Base-by-base conservation (phyloP, 2,888 invertebrate species). In the Eupithecia pulchellata region DNA sequence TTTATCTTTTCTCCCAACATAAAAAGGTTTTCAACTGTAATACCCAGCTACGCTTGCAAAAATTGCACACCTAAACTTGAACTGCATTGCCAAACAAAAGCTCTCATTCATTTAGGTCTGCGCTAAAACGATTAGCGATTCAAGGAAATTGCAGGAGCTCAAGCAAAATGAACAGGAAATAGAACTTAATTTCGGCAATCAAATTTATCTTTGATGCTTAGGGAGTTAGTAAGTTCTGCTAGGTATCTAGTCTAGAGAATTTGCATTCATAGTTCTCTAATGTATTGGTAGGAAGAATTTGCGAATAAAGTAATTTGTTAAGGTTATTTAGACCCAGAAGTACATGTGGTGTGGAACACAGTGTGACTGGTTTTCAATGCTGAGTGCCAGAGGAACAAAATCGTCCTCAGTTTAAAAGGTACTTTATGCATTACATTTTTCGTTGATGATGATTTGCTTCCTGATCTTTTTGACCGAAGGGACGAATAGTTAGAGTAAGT, bases 131-230 rank as follows among this genome's bases (percentile, higher is more conserved):
- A 71, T 72, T 68, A 72, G 47, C 39, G 57, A 66, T 66, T 68
- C 62, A 57, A 72, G n/a, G 30, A 60, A 60, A 60, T 20, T 60
- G 27, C 58, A n/a, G 14, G 20, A 20, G n/a, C 32, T 60, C 42
- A n/a, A n/a, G 6, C n/a, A 30, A 11, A 60, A 34, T 39, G 62
- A 65, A 68, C 64, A 34, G 66, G 25, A 47, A 47, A 63, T 72
- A 57, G 60, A 71, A 71, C 68, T 67, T 66, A 36, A 55, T 52
- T 55, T 29, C 63, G 57, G 57, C 30, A 69, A 71, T 71, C 67
- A 67, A 73, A 69, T 71, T 71, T 63, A 75, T 69, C 73, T 71
- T 66, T 63, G 69, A 73, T 67, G 71, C n/a, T 42, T 42, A 42
- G 2, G n/a, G 42, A 42, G 42, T 42, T 8, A 42, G 42, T 42